Conservation (phyloP, 1,140 invertebrate species). For the Hermetia illucens region DNA sequence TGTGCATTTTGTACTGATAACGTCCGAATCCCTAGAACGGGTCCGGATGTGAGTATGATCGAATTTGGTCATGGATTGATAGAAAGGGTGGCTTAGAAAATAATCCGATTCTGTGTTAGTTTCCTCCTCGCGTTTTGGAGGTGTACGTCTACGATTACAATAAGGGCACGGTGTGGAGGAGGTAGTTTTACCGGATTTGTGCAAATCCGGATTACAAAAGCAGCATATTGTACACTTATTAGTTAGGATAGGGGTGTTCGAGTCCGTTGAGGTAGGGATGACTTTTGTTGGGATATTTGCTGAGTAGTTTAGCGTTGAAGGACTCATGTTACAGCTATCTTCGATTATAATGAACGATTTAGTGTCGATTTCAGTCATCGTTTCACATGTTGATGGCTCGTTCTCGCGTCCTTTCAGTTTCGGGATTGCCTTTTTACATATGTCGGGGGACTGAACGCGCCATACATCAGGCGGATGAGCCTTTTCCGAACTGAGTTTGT, state of each 20-base stretch:
- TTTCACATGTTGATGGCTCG: background rate
- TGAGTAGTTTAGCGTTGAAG: too few species aligned
- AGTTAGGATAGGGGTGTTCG: too few species aligned
- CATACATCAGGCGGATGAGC: too few species aligned
- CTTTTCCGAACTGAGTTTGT: too few species aligned
- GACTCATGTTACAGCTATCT: too few species aligned
- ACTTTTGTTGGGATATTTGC: too few species aligned
- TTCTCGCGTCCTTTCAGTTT: background rate
- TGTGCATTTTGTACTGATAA: slow-evolving; percentile 3
- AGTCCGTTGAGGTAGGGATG: too few species aligned
- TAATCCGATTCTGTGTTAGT: background rate
- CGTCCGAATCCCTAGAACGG: slow-evolving; percentile 3
- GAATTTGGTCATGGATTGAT: background rate
- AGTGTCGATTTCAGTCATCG: background rate
- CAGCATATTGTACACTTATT: slow-evolving; percentile 2
- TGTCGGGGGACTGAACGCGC: background rate
- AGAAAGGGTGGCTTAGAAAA: background rate
- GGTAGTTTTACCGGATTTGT: background rate
- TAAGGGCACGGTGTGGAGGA: background rate
- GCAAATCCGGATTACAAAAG: slow-evolving; percentile 5
- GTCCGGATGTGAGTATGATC: slow-evolving; percentile 5
- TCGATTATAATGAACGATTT: background rate
- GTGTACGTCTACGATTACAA: background rate
- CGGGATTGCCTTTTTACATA: background rate
- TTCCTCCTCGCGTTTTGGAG: background rate